Base-by-base conservation (phyloP, 2,113 vertebrate species). In the Dolichotis patagonum region DNA sequence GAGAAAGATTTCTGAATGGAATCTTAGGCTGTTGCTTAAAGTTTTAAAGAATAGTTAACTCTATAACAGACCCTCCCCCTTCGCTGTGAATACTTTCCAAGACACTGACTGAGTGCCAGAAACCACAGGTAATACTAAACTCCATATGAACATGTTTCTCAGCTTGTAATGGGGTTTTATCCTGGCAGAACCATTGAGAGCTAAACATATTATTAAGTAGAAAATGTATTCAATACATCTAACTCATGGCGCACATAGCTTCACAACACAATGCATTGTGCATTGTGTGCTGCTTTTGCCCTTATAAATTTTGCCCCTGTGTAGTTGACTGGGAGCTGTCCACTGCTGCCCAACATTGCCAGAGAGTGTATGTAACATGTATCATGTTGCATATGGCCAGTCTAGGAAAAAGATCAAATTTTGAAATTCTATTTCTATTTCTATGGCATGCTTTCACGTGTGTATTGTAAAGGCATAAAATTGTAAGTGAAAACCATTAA, bases 11-110 rank as follows among this genome's bases (percentile, higher is more conserved):
- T 60, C 26, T 41, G 58, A 19, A 54, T 65, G 35, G 49, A 78
- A 89, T 77, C 96, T 85, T 63, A 54, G 41, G 38, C 22, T 78
- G 32, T 43, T 41, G 54, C 32, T 43, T 95, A 24, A 91, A 62
- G 32, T 65, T 97, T 88, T 88, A 69, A 88, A 95, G 83, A 89
- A 16, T 46, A 46, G 46, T 8, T n/a, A 87, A 24, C 35, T 77
- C 35, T 62, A 19, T 43, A 80, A 19, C 3, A 80, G 49, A 38
- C 5, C 3, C 3, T 54, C 4, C 49, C 56, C 20, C 28, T 84
- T n/a, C 56, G 26, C 38, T 35, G 13, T 63, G 26, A 2, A 32
- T 63, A 28, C 35, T 52, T 73, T 60, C 26, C 16, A 49, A 85
- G n/a, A 63, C 10, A 3, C 67, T 5, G 26, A 26, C 52, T 83